These are phyloP conservation scores for Lethenteron reissneri DNA, from an alignment of 2,113 vertebrate species.

Conservation along the genomic window DNA sequence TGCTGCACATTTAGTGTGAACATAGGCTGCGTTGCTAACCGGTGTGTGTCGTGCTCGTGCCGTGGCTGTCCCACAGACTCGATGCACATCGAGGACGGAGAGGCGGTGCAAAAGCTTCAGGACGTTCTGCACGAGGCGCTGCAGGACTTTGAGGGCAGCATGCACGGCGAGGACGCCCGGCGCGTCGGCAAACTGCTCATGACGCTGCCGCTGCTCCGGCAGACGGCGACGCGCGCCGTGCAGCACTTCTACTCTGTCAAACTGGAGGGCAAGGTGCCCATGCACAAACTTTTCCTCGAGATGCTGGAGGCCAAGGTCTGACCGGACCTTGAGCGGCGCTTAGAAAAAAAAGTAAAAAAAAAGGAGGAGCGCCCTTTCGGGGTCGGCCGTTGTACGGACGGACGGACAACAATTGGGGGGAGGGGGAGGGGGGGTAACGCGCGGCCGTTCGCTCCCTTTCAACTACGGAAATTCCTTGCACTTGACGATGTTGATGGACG, in stretches of 20 bases:
- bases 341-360: too few species aligned
- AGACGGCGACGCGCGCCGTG: slow-evolving; percentile 95
- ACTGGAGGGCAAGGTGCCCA: slow-evolving; percentile 97
- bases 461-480: too few species aligned
- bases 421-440: too few species aligned
- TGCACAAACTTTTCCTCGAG: slow-evolving; percentile 99
- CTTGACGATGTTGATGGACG: too few species aligned
- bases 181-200: slow-evolving; percentile 90
- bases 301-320: slow-evolving; percentile 99
- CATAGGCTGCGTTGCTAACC: too few species aligned
- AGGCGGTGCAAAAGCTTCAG: slow-evolving; percentile 94
- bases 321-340: slow-evolving; percentile 19
- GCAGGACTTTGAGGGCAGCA: slow-evolving; percentile 82
- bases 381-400: too few species aligned
- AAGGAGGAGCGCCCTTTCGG: too few species aligned
- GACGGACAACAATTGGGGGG: too few species aligned
- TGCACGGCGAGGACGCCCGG: slow-evolving; percentile 83
- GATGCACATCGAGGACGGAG: slow-evolving; percentile 98
- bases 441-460: too few species aligned
- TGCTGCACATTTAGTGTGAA: too few species aligned
- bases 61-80: slow-evolving; percentile 39
- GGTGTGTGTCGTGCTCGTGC: too few species aligned
- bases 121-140: slow-evolving; percentile 91
- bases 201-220: slow-evolving; percentile 83
- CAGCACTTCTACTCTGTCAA: slow-evolving; percentile 99